Evolutionary conservation across 2,888 invertebrate species (phyloP).

Genomic region (Cyaniris semiargus): DNA sequence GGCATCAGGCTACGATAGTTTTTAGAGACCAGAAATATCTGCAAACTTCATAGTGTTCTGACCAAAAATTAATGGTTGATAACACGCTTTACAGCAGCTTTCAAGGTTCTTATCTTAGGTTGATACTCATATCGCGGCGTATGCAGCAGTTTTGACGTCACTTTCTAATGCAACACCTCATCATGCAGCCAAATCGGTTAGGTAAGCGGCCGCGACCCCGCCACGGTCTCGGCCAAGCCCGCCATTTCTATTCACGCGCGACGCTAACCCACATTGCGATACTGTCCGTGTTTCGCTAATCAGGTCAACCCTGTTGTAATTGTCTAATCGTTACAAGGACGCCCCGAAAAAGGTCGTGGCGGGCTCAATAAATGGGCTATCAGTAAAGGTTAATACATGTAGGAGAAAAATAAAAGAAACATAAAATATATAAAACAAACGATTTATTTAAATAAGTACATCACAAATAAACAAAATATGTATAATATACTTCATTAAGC

Average conservation of each 20-base stretch:
- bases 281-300: slow-evolving; percentile 9
- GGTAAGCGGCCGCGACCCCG: slow-evolving; percentile 4
- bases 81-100: too few relatives aligned
- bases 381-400: not conserved
- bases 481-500: too few relatives aligned
- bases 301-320: slow-evolving; percentile 25
- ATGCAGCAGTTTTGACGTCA: not conserved
- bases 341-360: not conserved
- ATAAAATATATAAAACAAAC: too few relatives aligned
- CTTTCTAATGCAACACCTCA: not conserved
- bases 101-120: too few relatives aligned
- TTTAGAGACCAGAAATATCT: not conserved
- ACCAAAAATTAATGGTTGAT: not conserved
- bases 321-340: slow-evolving; percentile 21
- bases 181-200: slow-evolving; percentile 8
- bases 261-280: slow-evolving; percentile 7
- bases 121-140: not conserved
- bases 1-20: not conserved
- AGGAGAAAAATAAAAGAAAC: too few relatives aligned
- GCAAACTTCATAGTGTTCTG: not conserved
- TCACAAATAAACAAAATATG: too few relatives aligned
- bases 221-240: slow-evolving; percentile 21
- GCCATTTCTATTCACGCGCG: slow-evolving; percentile 17
- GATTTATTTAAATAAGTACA: too few relatives aligned
- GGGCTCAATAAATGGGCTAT: not conserved